These are phyloP conservation scores for Pomacea canaliculata DNA, from an alignment of 2,888 invertebrate genomes.

Conservation along the genomic window DNA sequence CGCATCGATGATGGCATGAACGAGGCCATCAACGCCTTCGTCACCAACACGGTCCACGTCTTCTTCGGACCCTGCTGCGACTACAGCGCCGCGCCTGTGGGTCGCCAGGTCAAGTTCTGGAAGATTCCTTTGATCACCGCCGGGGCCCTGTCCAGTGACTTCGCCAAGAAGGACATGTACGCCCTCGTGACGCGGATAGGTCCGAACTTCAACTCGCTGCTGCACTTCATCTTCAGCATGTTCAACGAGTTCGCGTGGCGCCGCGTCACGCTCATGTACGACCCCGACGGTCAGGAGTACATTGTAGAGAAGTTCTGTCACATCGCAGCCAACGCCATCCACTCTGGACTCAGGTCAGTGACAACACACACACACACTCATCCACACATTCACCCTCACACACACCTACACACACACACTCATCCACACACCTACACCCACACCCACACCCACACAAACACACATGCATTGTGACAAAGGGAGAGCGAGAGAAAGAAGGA, in stretches of 20 bases:
- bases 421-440: not conserved
- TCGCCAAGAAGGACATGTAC: constrained; percentile 72
- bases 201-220: constrained; percentile 50
- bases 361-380: not conserved
- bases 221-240: constrained; percentile 14
- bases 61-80: constrained; percentile 67
- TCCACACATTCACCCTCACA: not conserved
- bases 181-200: constrained; percentile 79
- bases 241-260: constrained; percentile 30
- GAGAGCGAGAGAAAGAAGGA: too few relatives aligned
- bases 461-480: too few relatives aligned
- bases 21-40: constrained; percentile 59
- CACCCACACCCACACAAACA: not conserved
- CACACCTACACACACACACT: not conserved
- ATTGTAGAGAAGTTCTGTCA: constrained; percentile 36
- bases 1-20: constrained; percentile 58
- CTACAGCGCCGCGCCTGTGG: constrained; percentile 88
- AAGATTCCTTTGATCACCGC: constrained; percentile 88
- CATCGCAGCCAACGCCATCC: constrained; percentile 21
- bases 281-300: constrained; percentile 25
- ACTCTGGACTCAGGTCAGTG: constrained; percentile 14
- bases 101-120: constrained; percentile 80
- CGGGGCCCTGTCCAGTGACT: constrained; percentile 65
- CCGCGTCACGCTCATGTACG: constrained; percentile 32
- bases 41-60: constrained; percentile 52